Base-by-base conservation (phyloP, 2,797 vertebrate species). In the Bradypodion ventrale region DNA sequence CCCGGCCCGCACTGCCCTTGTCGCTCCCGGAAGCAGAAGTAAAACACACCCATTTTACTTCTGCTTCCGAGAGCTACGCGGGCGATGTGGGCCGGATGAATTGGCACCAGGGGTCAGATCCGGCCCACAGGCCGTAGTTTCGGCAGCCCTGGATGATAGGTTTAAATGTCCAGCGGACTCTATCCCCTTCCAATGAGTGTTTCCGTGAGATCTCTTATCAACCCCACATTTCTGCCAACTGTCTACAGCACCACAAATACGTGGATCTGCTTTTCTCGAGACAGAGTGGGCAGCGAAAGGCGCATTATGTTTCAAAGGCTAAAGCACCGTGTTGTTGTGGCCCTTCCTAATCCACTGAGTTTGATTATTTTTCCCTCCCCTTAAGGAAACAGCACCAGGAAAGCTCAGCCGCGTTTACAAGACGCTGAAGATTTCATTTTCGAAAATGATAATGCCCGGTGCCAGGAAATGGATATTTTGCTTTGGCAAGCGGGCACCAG, bases 311-410 rank as follows among this genome's bases (percentile, higher is more conserved):
- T n/a, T n/a, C n/a, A n/a, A n/a, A n/a, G n/a, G n/a, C n/a, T n/a
- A n/a, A n/a, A n/a, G n/a, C n/a, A n/a, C n/a, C n/a, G n/a, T n/a
- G n/a, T n/a, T n/a, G n/a, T n/a, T n/a, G n/a, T n/a, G n/a, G n/a
- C n/a, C n/a, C n/a, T n/a, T n/a, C n/a, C n/a, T n/a, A n/a, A n/a
- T n/a, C n/a, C n/a, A n/a, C 37, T 52, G 32, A 75, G 59, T 78
- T 84, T 25, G 49, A 9, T n/a, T n/a, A n/a, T n/a, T n/a, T n/a
- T n/a, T n/a, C 49, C 32, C 23, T n/a, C 10, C 12, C 49, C 21
- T 9, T 69, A 88, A 90, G 65, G 40, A 69, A 91, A 92, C 92
- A 95, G 94, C 95, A 94, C 91, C 92, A 84, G 78, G 84, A 89
- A 94, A 90, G 68, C 37, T 89, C 87, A 94, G 90, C 86, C 78